Conservation (phyloP, 2,888 invertebrate genomes). For the Fabriciana adippe region DNA sequence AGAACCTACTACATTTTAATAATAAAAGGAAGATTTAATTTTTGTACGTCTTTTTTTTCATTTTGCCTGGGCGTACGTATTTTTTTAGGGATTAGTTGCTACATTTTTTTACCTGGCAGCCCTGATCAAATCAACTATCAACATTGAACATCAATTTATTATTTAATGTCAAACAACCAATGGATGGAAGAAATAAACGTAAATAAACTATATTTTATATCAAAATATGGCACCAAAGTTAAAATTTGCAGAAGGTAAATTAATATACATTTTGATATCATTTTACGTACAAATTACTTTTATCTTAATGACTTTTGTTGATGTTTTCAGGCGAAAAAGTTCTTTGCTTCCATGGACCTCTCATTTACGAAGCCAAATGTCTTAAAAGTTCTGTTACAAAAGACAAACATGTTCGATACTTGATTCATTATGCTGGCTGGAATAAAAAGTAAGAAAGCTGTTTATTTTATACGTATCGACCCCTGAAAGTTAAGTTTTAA, state of each 20-base stretch:
- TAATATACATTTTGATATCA: background rate
- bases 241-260: conserved; percentile 86
- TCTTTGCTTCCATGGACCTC: conserved; percentile 96
- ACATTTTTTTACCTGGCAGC: no score
- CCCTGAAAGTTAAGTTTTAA: background rate
- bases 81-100: no score
- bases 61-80: no score
- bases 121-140: no score
- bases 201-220: conserved; percentile 25
- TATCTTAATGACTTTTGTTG: conserved; percentile 15
- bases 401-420: conserved; percentile 94
- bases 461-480: background rate
- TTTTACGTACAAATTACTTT: background rate
- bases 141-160: no score
- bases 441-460: conserved; percentile 92
- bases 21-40: no score
- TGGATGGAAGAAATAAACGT: conserved; percentile 13
- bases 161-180: conserved; percentile 10
- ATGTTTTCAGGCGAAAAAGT: conserved; percentile 90
- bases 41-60: no score
- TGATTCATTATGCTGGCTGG: conserved; percentile 99
- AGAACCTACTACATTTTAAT: no score
- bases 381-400: conserved; percentile 91
- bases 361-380: conserved; percentile 98
- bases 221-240: conserved; percentile 84